Percentiles rank a stretch among this genome's conserved stretches.
Evolutionary conservation across 1,140 invertebrate genomes (phyloP).

Genomic region (Globodera ellingtonae): DNA sequence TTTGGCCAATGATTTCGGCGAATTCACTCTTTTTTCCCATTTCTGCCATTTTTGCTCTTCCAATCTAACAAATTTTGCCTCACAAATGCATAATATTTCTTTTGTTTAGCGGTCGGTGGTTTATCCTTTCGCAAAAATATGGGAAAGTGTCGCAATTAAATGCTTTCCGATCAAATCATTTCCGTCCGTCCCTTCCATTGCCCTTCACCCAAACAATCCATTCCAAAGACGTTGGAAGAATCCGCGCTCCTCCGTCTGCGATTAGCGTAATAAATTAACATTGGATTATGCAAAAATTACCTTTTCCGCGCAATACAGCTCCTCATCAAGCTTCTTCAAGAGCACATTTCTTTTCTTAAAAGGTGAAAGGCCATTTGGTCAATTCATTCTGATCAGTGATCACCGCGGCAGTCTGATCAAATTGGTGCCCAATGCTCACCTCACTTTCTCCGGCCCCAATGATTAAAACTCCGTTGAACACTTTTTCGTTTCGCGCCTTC

Average conservation of each 20-base stretch:
- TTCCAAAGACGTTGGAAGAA: slow-evolving; percentile 20
- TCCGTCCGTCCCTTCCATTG: background rate
- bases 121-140: too few relatives aligned
- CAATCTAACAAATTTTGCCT: too few relatives aligned
- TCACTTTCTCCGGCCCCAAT: slow-evolving; percentile 6
- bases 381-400: background rate
- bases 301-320: background rate
- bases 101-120: too few relatives aligned
- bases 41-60: too few relatives aligned
- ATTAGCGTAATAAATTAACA: too few relatives aligned
- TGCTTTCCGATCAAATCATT: background rate
- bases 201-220: slow-evolving; percentile 8
- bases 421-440: background rate
- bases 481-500: slow-evolving; percentile 2
- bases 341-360: slow-evolving; percentile 6
- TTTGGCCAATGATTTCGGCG: background rate
- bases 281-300: background rate
- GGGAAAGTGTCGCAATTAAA: too few relatives aligned
- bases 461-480: background rate
- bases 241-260: too few relatives aligned
- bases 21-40: background rate
- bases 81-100: too few relatives aligned
- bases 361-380: background rate
- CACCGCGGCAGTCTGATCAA: too few relatives aligned
- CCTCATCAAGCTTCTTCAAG: background rate